Evolutionary conservation across 2,113 vertebrate species (phyloP), one percentile per base, ranked within the genome.

Genomic region (Sebastes fasciatus): DNA sequence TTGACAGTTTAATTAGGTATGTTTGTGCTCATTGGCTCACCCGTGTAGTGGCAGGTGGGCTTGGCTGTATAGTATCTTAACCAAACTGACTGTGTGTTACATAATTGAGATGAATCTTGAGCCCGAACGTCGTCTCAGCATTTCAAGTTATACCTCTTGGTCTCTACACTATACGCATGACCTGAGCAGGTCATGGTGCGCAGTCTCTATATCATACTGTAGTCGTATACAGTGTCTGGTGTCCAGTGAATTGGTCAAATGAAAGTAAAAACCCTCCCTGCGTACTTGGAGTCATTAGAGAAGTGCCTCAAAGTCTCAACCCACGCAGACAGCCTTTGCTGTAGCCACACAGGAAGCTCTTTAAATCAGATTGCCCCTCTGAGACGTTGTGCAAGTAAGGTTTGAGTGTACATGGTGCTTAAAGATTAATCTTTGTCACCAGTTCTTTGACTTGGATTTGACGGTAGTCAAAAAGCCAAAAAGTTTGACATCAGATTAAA

Each of bases 211-310:
- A 60, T 86, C 80, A 67, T 66, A 74, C 46, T 43, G 58, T 45
- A 65, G 67, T 73, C 1, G 4, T 51, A 34, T 34, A 21, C 45
- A 46, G 86, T 78, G 77, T 89, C 88, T 74, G 68, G 83, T 90
- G 88, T 93, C 77, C 13, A 68, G 26, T 77, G 69, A 83, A 86
- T 82, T 84, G 69, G 79, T n/a, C 42, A 63, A 84, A 81, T 82
- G 79, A 88, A 91, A 93, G 89, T 89, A 85, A 91, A 90, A 91
- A 70, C 58, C 55, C 62, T 72, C 54, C 51, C 16, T 65, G 48
- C 10, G 21, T 49, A 73, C 7, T 65, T n/a, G 42, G 63, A 54
- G 68, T 89, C 72, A 90, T 89, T 84, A 74, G 79, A 74, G 48
- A 79, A 77, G 58, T 85, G 69, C 16, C 21, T 48, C 5, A 34